A percentile compares a stretch with the other conserved stretches of the same genome.
These are phyloP conservation scores for Stenodera caucasica DNA, from an alignment of 2,888 invertebrate genomes.

Conservation along the genomic window DNA sequence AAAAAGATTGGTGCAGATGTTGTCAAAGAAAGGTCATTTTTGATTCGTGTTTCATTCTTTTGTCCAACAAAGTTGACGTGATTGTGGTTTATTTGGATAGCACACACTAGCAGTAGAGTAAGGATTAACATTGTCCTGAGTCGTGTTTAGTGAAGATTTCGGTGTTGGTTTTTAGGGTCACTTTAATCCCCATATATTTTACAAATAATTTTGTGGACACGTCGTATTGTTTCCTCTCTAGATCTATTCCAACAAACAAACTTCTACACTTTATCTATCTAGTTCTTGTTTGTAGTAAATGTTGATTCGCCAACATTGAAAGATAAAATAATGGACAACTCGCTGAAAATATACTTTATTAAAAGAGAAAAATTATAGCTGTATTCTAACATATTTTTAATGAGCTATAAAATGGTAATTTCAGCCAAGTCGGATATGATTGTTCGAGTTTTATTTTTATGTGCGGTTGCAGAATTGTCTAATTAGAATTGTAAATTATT, in stretches of 20 bases:
- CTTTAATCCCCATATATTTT: background rate
- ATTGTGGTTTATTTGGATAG: background rate
- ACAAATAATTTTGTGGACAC: background rate
- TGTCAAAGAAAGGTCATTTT: background rate
- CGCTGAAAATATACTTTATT: no score
- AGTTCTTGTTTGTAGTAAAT: no score
- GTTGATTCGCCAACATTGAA: no score
- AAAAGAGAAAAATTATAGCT: background rate
- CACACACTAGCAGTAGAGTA: background rate
- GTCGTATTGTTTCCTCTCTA: no score
- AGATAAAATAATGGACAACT: no score
- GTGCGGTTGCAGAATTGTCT: background rate
- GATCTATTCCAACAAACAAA: no score
- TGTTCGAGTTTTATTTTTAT: background rate
- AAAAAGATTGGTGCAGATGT: background rate
- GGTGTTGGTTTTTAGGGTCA: background rate
- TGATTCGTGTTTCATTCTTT: background rate
- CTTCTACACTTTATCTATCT: no score
- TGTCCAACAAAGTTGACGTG: background rate
- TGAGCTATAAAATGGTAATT: background rate
- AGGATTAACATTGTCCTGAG: background rate
- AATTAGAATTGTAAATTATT: conserved; percentile 5
- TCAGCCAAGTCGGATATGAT: background rate
- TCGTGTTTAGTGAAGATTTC: background rate
- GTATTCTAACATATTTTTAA: background rate